Percentiles rank a stretch among this genome's conserved stretches.
Evolutionary conservation across 2,113 vertebrate species (phyloP).

Genomic region (Poeciliopsis turrubarensis): DNA sequence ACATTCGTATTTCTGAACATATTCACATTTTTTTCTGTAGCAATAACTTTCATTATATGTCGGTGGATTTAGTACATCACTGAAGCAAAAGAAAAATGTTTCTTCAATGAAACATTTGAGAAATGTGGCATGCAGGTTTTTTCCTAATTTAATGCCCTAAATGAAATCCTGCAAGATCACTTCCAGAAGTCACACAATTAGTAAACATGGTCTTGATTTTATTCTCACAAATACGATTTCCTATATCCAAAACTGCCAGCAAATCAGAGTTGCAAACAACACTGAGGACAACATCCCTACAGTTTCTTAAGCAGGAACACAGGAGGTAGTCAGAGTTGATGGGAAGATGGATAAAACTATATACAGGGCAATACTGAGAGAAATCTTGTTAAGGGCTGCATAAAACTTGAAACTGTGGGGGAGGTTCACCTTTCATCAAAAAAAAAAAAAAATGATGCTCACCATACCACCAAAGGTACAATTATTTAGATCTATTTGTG

Average conservation of each 20-base stretch:
- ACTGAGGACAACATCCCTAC: too few relatives aligned
- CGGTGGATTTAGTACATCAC: too few relatives aligned
- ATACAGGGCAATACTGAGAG: not conserved
- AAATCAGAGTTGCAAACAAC: too few relatives aligned
- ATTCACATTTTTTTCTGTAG: not conserved
- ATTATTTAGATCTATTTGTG: not conserved
- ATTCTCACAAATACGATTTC: too few relatives aligned
- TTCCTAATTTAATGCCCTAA: too few relatives aligned
- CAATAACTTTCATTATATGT: not conserved
- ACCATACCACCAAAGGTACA: not conserved
- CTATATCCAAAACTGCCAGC: too few relatives aligned
- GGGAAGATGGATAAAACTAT: not conserved
- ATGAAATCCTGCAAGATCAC: too few relatives aligned
- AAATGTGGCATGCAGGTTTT: too few relatives aligned
- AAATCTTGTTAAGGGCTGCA: not conserved
- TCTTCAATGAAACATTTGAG: too few relatives aligned
- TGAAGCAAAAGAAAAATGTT: too few relatives aligned
- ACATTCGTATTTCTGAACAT: not conserved
- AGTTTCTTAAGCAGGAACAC: not conserved
- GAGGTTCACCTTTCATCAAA: not conserved
- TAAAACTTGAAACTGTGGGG: not conserved
- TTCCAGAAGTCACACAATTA: too few relatives aligned
- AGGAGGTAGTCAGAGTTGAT: not conserved
- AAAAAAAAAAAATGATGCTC: not conserved
- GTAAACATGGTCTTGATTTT: too few relatives aligned